A percentile compares a stretch with the other conserved stretches of the same genome.
These are phyloP conservation scores for Nipponacmea schrenckii DNA, from an alignment of 2,888 invertebrate species.

Conservation along the genomic window DNA sequence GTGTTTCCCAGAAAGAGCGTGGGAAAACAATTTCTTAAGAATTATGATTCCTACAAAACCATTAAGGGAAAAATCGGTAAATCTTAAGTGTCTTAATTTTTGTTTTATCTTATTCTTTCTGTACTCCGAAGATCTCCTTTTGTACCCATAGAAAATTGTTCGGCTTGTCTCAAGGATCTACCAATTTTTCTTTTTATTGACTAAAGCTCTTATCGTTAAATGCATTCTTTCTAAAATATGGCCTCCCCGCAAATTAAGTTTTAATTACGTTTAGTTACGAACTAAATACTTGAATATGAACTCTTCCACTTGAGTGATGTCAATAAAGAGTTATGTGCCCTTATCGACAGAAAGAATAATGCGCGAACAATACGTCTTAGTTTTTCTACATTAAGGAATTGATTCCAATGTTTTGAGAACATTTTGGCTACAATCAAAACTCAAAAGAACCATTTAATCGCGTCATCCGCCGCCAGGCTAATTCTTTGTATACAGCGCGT, in stretches of 20 bases:
- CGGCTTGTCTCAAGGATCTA: too few species aligned
- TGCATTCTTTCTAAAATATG: constrained; percentile 9
- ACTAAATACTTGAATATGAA: constrained; percentile 9
- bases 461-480: constrained; percentile 18
- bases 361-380: constrained; percentile 13
- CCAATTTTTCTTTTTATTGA: constrained; percentile 8
- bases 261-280: constrained; percentile 21
- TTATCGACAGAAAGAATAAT: constrained; percentile 12
- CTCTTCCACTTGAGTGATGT: neutral
- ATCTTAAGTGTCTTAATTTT: neutral
- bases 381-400: constrained; percentile 19
- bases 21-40: constrained; percentile 6
- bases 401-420: constrained; percentile 18
- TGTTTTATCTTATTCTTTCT: neutral
- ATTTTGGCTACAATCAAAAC: constrained; percentile 14
- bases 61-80: too few species aligned
- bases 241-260: constrained; percentile 21
- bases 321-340: constrained; percentile 5
- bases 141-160: too few species aligned
- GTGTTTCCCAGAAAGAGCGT: neutral
- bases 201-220: constrained; percentile 12
- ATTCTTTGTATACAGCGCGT: constrained; percentile 17
- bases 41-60: neutral
- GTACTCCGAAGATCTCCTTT: too few species aligned
- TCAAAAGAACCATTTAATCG: constrained; percentile 16